These are phyloP conservation scores for Venustoraphidia nigricollis DNA, from an alignment of 2,888 invertebrate genomes.

Conservation along the genomic window DNA sequence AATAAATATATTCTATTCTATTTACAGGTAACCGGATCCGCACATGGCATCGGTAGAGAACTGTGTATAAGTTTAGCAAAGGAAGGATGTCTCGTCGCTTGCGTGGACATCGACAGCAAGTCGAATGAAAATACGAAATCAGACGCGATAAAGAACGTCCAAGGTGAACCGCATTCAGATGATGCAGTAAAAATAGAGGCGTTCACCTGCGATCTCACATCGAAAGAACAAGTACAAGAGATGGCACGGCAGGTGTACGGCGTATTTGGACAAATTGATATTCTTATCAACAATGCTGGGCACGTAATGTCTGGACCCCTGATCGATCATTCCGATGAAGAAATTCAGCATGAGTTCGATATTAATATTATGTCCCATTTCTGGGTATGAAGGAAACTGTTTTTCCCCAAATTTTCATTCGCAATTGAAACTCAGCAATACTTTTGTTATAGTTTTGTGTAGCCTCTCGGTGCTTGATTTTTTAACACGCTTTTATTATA, in stretches of 20 bases:
- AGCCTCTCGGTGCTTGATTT: too few species aligned
- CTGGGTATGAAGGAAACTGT: not conserved
- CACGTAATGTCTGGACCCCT: not conserved
- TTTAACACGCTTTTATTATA: too few species aligned
- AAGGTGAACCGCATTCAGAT: too few species aligned
- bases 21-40: conserved; percentile 1
- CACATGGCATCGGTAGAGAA: not conserved
- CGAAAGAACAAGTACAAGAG: not conserved
- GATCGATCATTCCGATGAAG: not conserved
- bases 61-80: not conserved
- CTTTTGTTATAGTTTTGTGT: too few species aligned
- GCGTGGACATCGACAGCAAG: not conserved
- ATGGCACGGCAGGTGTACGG: not conserved
- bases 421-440: too few species aligned
- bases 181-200: not conserved
- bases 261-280: not conserved
- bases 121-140: not conserved
- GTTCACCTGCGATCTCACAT: not conserved
- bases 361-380: not conserved
- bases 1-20: too few species aligned
- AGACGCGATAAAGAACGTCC: not conserved
- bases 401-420: too few species aligned
- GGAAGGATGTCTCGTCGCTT: not conserved
- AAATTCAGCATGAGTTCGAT: not conserved
- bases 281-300: not conserved